Conservation (phyloP, 2,113 vertebrate species). For the Athene cunicularia region DNA sequence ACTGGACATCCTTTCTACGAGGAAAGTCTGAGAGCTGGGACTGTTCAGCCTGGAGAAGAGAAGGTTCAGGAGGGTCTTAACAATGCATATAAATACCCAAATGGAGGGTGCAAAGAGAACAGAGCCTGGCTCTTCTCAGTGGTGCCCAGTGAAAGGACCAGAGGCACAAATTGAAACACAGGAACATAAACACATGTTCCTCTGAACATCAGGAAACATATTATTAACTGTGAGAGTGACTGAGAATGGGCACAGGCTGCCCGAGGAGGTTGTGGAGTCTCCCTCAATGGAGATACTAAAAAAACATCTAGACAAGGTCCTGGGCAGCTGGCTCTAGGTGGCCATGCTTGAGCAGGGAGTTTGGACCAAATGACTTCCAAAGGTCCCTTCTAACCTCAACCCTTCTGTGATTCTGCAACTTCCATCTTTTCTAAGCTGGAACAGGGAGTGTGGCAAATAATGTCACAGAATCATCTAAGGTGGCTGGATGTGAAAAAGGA, state of each 20-base stretch:
- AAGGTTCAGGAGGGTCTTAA: background rate
- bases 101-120: background rate
- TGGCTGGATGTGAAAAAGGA: background rate
- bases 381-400: background rate
- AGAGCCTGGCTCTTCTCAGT: background rate
- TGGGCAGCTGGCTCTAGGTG: fast-evolving
- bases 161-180: background rate
- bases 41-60: background rate
- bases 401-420: background rate
- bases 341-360: background rate
- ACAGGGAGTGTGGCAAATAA: background rate
- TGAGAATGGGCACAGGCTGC: background rate
- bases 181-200: background rate
- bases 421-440: background rate
- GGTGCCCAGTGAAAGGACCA: background rate
- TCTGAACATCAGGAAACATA: background rate
- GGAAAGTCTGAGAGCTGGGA: background rate
- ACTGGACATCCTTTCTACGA: background rate
- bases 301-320: background rate
- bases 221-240: background rate
- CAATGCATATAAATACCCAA: background rate
- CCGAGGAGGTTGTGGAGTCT: background rate
- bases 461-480: background rate
- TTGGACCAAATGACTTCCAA: background rate
- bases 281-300: background rate